Evolutionary conservation across 2,888 invertebrate species (phyloP).

Genomic region (Napeogenes sylphis): DNA sequence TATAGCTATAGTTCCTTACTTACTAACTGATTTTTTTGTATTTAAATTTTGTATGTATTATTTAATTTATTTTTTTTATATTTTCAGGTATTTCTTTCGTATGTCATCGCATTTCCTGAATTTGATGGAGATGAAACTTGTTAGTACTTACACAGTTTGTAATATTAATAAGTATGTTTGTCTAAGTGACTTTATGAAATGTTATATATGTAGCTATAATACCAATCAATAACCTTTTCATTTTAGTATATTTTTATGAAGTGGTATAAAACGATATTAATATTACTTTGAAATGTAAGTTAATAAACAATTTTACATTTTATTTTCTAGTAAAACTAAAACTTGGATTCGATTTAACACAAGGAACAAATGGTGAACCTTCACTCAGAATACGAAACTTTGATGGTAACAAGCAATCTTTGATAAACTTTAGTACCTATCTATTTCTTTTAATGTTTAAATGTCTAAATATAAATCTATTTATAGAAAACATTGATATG

Average conservation of each 20-base stretch:
- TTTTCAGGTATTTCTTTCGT: constrained; percentile 37
- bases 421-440: background rate
- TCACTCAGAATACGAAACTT: constrained; percentile 48
- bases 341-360: constrained; percentile 57
- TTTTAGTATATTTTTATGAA: background rate
- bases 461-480: no score
- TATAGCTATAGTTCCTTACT: no score
- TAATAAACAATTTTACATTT: background rate
- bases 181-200: no score
- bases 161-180: no score
- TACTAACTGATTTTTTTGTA: background rate
- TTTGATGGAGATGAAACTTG: constrained; percentile 40
- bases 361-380: constrained; percentile 47
- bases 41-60: background rate
- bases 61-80: constrained; percentile 7
- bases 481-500: no score
- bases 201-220: no score
- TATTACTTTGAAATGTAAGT: constrained; percentile 18
- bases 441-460: no score
- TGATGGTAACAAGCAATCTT: constrained; percentile 42
- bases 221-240: no score
- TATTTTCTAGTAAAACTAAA: constrained; percentile 54
- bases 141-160: constrained; percentile 32
- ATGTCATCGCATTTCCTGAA: constrained; percentile 35
- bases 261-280: constrained; percentile 5